Conservation (phyloP, 2,888 invertebrate species). For the Caenorhabditis zanzibari region DNA sequence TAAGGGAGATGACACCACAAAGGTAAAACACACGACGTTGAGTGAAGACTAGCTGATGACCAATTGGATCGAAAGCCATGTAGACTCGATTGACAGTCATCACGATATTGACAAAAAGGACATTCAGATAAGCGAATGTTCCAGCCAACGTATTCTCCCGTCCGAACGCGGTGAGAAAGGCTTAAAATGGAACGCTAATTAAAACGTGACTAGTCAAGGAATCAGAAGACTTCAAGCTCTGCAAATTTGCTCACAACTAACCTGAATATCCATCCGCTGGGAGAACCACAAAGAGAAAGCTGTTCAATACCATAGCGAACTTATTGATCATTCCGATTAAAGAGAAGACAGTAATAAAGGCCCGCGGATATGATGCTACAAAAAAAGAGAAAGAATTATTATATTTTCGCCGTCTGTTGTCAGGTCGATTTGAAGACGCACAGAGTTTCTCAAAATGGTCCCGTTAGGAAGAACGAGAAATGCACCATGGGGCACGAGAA, state of each 20-base stretch:
- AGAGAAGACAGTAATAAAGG: slow-evolving; percentile 11
- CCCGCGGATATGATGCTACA: slow-evolving; percentile 2
- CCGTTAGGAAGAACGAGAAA: no score
- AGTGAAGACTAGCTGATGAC: not conserved
- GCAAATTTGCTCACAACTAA: not conserved
- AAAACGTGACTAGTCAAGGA: not conserved
- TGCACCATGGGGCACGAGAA: no score
- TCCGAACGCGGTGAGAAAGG: slow-evolving; percentile 5
- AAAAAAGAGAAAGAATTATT: not conserved
- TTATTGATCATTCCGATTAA: not conserved
- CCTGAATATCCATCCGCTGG: not conserved
- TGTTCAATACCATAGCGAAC: not conserved
- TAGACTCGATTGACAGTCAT: slow-evolving; percentile 19
- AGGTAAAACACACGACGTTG: not conserved
- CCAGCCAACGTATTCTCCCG: slow-evolving; percentile 5
- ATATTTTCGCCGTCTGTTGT: no score
- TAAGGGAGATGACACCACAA: not conserved
- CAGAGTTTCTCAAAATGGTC: no score
- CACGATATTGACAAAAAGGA: slow-evolving; percentile 20
- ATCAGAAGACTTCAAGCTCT: not conserved
- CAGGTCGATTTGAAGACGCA: no score
- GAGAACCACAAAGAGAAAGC: not conserved
- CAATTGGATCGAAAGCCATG: not conserved
- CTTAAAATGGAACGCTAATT: slow-evolving; percentile 32
- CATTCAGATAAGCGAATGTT: slow-evolving; percentile 31